A percentile compares a stretch with the other conserved stretches of the same genome.
Evolutionary conservation across 1,140 invertebrate genomes (phyloP).

Genomic region (Caenorhabditis elegans): DNA sequence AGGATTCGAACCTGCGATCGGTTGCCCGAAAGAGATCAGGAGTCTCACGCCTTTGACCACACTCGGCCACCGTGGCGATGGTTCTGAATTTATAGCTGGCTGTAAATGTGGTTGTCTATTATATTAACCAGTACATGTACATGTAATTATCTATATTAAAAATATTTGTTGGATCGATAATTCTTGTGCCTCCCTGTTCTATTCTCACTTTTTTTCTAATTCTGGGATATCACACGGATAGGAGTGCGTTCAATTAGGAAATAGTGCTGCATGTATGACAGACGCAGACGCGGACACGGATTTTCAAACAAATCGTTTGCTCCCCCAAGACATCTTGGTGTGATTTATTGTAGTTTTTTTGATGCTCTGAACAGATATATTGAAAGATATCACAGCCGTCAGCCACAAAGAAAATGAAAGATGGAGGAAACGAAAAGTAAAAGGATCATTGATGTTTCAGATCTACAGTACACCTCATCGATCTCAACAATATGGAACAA

Average conservation of each 20-base stretch:
- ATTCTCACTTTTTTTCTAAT: background rate
- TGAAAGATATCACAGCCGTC: background rate
- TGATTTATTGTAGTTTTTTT: constrained; percentile 19
- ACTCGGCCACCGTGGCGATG: too few species aligned
- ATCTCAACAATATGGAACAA: background rate
- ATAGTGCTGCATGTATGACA: background rate
- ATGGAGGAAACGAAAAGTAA: too few species aligned
- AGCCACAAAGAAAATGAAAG: background rate
- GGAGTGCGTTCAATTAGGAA: background rate
- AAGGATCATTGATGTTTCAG: background rate
- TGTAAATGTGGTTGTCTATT: too few species aligned
- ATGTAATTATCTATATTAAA: too few species aligned
- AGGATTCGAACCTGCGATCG: too few species aligned
- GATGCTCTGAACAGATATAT: background rate
- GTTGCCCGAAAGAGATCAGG: too few species aligned
- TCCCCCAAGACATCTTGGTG: background rate
- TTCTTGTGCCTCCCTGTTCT: too few species aligned
- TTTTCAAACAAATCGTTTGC: background rate
- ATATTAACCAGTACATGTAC: too few species aligned
- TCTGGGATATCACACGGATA: background rate
- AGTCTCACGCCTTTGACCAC: too few species aligned
- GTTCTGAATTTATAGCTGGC: too few species aligned
- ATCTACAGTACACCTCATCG: background rate
- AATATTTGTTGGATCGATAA: too few species aligned
- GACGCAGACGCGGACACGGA: background rate